Percentiles rank a stretch among this genome's conserved stretches.
Evolutionary conservation across 2,888 invertebrate species (phyloP).

Genomic region (Cerastis leucographa): DNA sequence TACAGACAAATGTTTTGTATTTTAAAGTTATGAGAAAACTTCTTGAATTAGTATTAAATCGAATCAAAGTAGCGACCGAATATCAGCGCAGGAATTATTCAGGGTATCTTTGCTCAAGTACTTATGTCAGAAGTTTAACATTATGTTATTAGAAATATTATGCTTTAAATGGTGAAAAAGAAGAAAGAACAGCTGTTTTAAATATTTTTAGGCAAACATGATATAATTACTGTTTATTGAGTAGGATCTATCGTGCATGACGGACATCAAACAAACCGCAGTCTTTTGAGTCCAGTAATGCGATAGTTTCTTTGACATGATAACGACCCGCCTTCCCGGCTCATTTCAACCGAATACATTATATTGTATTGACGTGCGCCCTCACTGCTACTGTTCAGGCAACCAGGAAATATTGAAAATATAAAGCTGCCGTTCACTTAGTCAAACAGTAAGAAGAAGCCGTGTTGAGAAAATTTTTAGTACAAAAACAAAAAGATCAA

Average conservation of each 20-base stretch:
- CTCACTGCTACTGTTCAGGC: conserved; percentile 64
- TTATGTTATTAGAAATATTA: conserved; percentile 45
- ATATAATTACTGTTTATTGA: conserved; percentile 74
- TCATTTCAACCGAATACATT: conserved; percentile 86
- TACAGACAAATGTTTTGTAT: conserved; percentile 1
- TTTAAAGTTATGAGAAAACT: conserved; percentile 22
- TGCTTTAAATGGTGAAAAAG: conserved; percentile 34
- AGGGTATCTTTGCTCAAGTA: conserved; percentile 43
- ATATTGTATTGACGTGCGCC: conserved; percentile 79
- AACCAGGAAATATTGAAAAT: conserved; percentile 79
- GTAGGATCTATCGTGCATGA: conserved; percentile 74
- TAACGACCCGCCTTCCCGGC: conserved; percentile 83
- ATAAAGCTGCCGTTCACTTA: conserved; percentile 55
- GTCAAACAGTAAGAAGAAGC: conserved; percentile 16
- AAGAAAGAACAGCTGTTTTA: conserved; percentile 21
- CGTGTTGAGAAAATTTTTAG: conserved; percentile 47
- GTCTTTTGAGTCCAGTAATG: conserved; percentile 87
- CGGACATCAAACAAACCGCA: conserved; percentile 86
- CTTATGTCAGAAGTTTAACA: conserved; percentile 46
- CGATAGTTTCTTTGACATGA: conserved; percentile 90
- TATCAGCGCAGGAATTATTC: conserved; percentile 43
- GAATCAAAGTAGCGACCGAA: conserved; percentile 50
- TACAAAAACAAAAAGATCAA: conserved; percentile 60
- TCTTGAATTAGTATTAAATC: conserved; percentile 30
- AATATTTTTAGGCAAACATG: conserved; percentile 49